Conservation (phyloP, 2,797 vertebrate species). For the Propithecus perrieri region DNA sequence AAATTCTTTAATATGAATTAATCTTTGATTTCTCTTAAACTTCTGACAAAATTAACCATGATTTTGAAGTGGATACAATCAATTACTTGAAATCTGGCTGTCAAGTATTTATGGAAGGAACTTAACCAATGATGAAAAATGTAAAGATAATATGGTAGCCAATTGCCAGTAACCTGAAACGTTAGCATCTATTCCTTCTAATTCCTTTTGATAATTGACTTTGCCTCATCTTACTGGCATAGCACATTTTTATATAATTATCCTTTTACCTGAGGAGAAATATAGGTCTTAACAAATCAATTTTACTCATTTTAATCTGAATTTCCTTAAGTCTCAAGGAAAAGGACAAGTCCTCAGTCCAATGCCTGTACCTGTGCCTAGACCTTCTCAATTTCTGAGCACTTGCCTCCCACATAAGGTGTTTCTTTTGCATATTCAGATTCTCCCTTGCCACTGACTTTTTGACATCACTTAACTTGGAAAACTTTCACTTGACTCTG, state of each 20-base stretch:
- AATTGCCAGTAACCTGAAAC: background rate
- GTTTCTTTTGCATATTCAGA: background rate
- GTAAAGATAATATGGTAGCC: background rate
- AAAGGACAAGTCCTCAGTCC: background rate
- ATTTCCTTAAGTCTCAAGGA: background rate
- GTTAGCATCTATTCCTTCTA: background rate
- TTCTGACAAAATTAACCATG: background rate
- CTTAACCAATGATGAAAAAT: background rate
- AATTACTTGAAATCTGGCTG: background rate
- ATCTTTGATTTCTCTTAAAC: background rate
- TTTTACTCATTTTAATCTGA: background rate
- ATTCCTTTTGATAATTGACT: background rate
- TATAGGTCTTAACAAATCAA: background rate
- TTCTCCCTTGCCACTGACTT: background rate
- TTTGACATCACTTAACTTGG: background rate
- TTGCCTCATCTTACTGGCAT: background rate
- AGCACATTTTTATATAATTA: background rate
- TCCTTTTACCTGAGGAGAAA: background rate
- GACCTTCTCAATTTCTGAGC: background rate
- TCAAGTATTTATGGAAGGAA: background rate
- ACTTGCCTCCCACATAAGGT: background rate
- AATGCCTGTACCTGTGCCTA: fast-evolving
- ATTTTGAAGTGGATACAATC: background rate
- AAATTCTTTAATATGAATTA: constrained; percentile 20
- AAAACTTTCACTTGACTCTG: constrained; percentile 61